Conservation (phyloP, 2,113 vertebrate genomes). For the Orthochromis indermauri region DNA sequence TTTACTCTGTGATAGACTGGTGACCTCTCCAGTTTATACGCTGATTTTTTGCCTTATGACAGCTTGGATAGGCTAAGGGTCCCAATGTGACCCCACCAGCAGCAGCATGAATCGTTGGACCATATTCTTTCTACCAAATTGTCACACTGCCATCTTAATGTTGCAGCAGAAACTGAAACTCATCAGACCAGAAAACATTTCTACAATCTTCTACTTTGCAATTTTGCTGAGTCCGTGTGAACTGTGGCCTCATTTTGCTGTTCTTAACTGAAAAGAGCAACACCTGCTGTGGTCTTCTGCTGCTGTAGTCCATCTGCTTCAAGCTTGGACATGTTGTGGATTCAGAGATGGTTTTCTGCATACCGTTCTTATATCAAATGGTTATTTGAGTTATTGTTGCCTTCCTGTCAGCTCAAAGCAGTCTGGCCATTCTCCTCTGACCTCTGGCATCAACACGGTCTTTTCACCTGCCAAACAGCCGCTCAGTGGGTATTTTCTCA, state of each 20-base stretch:
- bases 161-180: neutral
- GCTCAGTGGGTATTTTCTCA: neutral
- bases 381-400: neutral
- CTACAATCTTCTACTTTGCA: neutral
- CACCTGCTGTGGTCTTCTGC: neutral
- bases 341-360: neutral
- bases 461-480: neutral
- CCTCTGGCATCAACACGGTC: neutral
- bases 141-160: neutral
- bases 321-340: neutral
- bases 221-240: neutral
- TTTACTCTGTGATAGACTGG: neutral
- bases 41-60: neutral
- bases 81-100: neutral
- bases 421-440: neutral
- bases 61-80: neutral
- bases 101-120: neutral
- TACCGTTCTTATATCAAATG: neutral
- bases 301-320: neutral
- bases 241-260: neutral
- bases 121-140: neutral
- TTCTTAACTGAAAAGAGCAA: neutral
- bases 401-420: neutral
- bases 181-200: neutral
- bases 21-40: neutral